Evolutionary conservation across 2,888 invertebrate genomes (phyloP).

Genomic region (Microctonus hyperodae): DNA sequence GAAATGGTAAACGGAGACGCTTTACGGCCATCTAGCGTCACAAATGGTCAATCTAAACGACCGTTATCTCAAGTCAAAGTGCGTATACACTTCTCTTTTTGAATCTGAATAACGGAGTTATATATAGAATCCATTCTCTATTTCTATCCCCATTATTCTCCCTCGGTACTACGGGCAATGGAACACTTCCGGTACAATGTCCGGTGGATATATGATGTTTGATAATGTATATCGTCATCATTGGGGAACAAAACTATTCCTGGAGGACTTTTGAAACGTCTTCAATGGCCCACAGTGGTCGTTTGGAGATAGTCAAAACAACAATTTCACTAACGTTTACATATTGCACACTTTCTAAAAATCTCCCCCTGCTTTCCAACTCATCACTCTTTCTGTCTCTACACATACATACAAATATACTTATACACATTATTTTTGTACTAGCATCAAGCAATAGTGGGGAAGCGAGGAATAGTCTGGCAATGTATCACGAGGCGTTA

Average conservation of each 20-base stretch:
- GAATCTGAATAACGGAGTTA: slow-evolving; percentile 56
- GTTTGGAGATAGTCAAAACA: slow-evolving; percentile 7
- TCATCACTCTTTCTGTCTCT: neutral
- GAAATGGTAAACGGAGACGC: slow-evolving; percentile 56
- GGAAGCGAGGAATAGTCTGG: neutral
- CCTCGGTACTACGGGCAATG: neutral
- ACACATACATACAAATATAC: neutral
- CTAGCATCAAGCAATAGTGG: neutral
- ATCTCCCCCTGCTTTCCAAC: neutral
- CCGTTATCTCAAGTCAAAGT: slow-evolving; percentile 51
- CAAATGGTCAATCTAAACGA: slow-evolving; percentile 61
- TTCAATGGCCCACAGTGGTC: slow-evolving; percentile 3
- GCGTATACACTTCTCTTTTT: slow-evolving; percentile 35
- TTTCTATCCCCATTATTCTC: slow-evolving; percentile 21
- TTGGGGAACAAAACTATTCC: neutral
- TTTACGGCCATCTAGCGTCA: slow-evolving; percentile 60
- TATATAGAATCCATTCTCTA: slow-evolving; percentile 25
- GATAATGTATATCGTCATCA: neutral
- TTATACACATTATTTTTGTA: neutral
- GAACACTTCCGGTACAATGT: slow-evolving; percentile 7
- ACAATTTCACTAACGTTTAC: neutral
- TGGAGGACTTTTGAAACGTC: neutral
- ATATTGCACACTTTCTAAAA: neutral
- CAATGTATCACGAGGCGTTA: slow-evolving; percentile 40
- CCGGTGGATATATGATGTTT: neutral